These are phyloP conservation scores for Podocnemis expansa DNA, from an alignment of 2,113 vertebrate species.

Conservation along the genomic window DNA sequence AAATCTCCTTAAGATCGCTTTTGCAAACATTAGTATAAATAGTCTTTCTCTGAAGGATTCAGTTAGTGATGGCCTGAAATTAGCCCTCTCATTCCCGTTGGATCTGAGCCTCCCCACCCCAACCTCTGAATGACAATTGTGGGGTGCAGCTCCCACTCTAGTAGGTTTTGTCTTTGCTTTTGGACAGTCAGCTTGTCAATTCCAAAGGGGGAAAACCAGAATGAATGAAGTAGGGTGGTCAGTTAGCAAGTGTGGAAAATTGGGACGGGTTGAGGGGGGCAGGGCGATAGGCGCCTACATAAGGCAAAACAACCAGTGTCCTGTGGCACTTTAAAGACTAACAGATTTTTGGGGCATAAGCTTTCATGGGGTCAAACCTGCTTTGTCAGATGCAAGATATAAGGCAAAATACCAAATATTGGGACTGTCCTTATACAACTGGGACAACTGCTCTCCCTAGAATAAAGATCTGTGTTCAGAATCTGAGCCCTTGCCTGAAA, in stretches of 20 bases:
- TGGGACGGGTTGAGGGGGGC: too few species aligned
- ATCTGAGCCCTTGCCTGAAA: not conserved
- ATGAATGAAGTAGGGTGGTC: not conserved
- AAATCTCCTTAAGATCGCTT: not conserved
- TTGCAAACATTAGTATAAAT: not conserved
- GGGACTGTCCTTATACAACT: not conserved
- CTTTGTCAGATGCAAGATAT: too few species aligned
- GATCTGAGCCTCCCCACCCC: not conserved
- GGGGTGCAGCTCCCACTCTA: not conserved
- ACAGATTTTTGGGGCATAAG: too few species aligned
- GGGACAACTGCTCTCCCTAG: not conserved
- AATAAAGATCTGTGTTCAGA: not conserved
- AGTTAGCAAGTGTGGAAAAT: not conserved
- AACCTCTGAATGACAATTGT: not conserved
- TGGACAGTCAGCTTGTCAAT: not conserved
- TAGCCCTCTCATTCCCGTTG: not conserved
- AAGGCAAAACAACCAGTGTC: too few species aligned
- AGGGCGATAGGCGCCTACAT: not conserved
- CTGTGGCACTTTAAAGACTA: too few species aligned
- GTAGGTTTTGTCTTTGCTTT: not conserved
- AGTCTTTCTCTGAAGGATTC: not conserved
- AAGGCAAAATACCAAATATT: not conserved
- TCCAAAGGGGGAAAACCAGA: not conserved
- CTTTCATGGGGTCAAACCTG: too few species aligned
- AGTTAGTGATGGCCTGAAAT: not conserved